A percentile compares a stretch with the other conserved stretches of the same genome.
These are phyloP conservation scores for Caiman crocodilus DNA, from an alignment of 2,797 vertebrate species.

Conservation along the genomic window DNA sequence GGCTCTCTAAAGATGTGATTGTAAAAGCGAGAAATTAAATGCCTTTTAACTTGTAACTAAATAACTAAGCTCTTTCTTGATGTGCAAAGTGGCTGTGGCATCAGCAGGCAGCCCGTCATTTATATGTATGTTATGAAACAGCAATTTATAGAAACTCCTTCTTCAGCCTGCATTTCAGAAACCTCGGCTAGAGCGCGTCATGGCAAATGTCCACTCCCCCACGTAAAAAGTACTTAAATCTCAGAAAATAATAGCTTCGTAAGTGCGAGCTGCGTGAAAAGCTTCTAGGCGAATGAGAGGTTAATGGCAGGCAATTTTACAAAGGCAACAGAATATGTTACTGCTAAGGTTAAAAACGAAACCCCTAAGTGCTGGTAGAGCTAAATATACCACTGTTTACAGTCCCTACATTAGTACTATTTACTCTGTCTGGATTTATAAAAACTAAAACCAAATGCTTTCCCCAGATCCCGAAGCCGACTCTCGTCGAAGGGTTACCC, in stretches of 20 bases:
- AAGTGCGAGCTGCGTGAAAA: accelerated
- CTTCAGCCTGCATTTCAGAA: not conserved
- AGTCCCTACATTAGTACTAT: not conserved
- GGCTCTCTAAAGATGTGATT: not conserved
- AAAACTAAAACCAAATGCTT: not conserved
- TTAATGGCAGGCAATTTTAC: not conserved
- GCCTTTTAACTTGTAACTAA: not conserved
- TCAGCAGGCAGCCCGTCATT: not conserved
- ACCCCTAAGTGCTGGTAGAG: not conserved
- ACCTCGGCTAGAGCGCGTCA: not conserved
- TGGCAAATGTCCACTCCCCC: not conserved
- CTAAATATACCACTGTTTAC: not conserved
- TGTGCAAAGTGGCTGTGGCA: not conserved
- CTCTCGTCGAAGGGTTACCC: not conserved
- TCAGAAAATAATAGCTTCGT: not conserved
- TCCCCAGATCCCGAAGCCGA: not conserved
- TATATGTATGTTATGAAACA: not conserved
- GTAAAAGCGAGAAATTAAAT: not conserved
- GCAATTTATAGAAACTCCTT: not conserved
- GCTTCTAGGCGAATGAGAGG: not conserved
- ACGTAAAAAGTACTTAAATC: not conserved
- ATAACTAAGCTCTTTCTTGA: not conserved
- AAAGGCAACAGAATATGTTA: not conserved
- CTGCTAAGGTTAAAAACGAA: not conserved
- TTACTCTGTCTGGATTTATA: not conserved